These are phyloP conservation scores for Eustalomyia histrio DNA, from an alignment of 2,888 invertebrate species.

Conservation along the genomic window DNA sequence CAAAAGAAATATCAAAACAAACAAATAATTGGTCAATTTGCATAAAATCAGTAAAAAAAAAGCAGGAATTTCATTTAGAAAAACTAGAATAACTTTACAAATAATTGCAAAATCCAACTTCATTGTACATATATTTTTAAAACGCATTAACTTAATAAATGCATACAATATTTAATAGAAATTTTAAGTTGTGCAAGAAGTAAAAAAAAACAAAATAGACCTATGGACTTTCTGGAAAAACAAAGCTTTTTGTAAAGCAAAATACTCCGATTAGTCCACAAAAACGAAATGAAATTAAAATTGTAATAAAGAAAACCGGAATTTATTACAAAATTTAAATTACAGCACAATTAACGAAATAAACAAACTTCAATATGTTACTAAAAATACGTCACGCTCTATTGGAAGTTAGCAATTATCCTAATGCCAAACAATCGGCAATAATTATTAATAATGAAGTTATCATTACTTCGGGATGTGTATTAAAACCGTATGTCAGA, in stretches of 20 bases:
- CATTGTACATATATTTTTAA: no score
- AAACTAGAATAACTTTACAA: not conserved
- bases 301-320: not conserved
- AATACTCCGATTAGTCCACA: not conserved
- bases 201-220: constrained; percentile 14
- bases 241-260: not conserved
- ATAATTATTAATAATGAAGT: constrained; percentile 77
- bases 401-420: constrained; percentile 74
- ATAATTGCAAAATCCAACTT: not conserved
- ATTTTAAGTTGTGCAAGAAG: not conserved
- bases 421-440: constrained; percentile 74
- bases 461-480: constrained; percentile 75
- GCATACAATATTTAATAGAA: no score
- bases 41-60: not conserved
- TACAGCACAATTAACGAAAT: not conserved
- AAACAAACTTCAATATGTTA: constrained; percentile 69
- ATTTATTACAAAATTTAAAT: not conserved
- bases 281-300: not conserved
- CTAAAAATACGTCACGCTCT: constrained; percentile 77
- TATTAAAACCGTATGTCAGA: constrained; percentile 71
- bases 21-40: not conserved
- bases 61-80: not conserved
- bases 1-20: constrained; percentile 21
- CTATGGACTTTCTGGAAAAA: constrained; percentile 38
- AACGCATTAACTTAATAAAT: no score